phyloP scores from a whole-genome alignment of 2,888 invertebrate species.

The Acanthoscelides obtectus region DNA sequence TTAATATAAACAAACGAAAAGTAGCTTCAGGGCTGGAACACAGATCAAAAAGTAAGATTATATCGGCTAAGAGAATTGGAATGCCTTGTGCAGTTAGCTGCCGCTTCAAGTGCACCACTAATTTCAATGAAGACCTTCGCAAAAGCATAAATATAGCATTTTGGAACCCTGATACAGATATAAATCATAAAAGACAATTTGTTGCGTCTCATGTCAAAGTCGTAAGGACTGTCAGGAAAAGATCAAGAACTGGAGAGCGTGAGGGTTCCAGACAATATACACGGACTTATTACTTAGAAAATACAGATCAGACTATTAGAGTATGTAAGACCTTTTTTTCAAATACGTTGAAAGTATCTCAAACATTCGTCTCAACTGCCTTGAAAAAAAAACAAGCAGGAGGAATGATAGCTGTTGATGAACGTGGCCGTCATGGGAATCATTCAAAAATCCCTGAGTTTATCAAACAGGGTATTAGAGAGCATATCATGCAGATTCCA shows the following conservation, averaged over 20 bases:
- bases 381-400: neutral
- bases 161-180: neutral
- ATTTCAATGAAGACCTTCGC: no score
- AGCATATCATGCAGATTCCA: conserved; percentile 14
- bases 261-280: neutral
- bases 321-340: neutral
- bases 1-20: no score
- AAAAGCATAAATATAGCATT: neutral
- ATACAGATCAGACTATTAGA: neutral
- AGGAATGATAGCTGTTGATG: conserved; percentile 8
- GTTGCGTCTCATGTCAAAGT: neutral
- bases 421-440: no score
- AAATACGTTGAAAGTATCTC: neutral
- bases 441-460: no score
- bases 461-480: conserved; percentile 5
- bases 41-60: no score
- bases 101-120: no score
- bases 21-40: no score
- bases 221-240: neutral
- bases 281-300: neutral
- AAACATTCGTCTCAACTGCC: neutral
- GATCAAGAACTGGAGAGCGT: neutral
- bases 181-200: conserved; percentile 3
- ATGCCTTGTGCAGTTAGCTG: no score
- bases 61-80: no score